Percentiles rank a stretch among this genome's conserved stretches.
Conservation (phyloP, 2,113 vertebrate species). For the Lepidothrix coronata region DNA sequence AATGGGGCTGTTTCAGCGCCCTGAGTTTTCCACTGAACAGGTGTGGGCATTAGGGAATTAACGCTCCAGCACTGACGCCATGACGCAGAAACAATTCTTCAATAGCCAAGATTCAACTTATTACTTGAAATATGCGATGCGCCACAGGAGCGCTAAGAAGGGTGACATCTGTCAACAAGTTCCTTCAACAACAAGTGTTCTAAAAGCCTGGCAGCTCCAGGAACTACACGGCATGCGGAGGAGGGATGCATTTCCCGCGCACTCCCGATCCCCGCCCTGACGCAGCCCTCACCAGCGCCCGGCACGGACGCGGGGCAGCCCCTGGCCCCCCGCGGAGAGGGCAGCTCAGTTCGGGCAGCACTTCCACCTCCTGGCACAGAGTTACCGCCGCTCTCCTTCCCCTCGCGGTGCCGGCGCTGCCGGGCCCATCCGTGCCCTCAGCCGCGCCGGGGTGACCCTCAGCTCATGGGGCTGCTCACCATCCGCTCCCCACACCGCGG, state of each 20-base stretch:
- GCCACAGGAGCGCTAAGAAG: fast-evolving
- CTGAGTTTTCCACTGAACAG: no score
- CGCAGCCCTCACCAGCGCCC: neutral
- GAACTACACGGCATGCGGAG: fast-evolving
- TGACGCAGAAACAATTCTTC: fast-evolving
- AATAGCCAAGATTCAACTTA: fast-evolving
- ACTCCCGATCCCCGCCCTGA: fast-evolving
- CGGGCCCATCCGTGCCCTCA: neutral
- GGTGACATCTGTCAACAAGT: neutral
- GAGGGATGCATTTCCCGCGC: no score
- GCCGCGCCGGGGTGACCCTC: neutral
- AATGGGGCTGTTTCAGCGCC: neutral
- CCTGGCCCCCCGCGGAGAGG: no score
- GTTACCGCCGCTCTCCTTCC: neutral
- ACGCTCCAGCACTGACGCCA: neutral
- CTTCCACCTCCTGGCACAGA: no score
- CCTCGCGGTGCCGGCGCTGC: neutral
- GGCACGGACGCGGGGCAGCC: neutral
- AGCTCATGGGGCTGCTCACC: neutral
- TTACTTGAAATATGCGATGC: fast-evolving
- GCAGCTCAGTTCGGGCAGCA: neutral
- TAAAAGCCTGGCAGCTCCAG: neutral
- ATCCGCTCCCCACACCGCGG: neutral
- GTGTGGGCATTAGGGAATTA: no score
- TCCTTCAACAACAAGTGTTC: neutral